Percentiles rank a stretch among this genome's conserved stretches.
Conservation (phyloP, 2,888 invertebrate genomes). For the Rotaria macrura region DNA sequence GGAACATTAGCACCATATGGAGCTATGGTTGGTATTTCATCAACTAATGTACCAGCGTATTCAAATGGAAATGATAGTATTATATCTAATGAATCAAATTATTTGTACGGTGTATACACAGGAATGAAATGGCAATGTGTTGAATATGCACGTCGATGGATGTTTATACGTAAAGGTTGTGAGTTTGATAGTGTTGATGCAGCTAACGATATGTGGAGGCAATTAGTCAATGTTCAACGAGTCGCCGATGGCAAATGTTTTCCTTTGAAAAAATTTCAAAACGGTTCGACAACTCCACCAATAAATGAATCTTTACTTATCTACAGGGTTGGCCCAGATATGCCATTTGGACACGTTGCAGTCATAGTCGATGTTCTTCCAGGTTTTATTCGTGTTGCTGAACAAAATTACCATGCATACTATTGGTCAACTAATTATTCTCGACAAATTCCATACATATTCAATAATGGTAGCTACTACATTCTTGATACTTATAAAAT, state of each 20-base stretch:
- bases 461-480: not conserved
- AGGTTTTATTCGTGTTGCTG: not conserved
- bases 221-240: not conserved
- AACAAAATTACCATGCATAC: not conserved
- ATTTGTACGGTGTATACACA: not conserved
- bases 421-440: not conserved
- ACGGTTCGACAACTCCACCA: not conserved
- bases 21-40: not conserved
- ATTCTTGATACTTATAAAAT: not conserved
- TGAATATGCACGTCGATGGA: not conserved
- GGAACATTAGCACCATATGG: not conserved
- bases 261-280: not conserved
- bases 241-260: not conserved
- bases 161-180: not conserved
- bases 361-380: not conserved
- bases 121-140: not conserved
- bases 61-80: not conserved
- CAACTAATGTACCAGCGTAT: not conserved
- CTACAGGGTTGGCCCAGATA: not conserved
- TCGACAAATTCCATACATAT: not conserved
- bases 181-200: not conserved
- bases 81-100: not conserved
- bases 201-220: not conserved
- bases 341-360: not conserved
- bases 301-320: not conserved